Evolutionary conservation across 2,888 invertebrate genomes (phyloP).

Genomic region (Oasisia sp.): DNA sequence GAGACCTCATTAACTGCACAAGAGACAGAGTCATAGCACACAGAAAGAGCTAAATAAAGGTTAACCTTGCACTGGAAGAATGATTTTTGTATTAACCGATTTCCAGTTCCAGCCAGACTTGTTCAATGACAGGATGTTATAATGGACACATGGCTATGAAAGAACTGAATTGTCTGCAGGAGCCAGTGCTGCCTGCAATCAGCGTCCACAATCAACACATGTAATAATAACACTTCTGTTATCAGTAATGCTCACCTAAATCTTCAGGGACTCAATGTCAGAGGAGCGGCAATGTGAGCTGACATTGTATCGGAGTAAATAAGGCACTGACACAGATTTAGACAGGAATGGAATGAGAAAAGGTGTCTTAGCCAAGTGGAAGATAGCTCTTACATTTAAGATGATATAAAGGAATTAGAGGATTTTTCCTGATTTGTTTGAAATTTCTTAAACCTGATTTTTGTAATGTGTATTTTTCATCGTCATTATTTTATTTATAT

Average conservation of each 20-base stretch:
- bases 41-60: not conserved
- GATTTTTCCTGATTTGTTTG: too few relatives aligned
- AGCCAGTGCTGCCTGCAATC: not conserved
- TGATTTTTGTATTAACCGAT: not conserved
- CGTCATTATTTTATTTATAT: too few relatives aligned
- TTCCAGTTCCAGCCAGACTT: not conserved
- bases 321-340: too few relatives aligned
- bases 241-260: not conserved
- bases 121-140: not conserved
- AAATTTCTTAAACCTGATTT: too few relatives aligned
- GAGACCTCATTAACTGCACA: not conserved
- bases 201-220: not conserved
- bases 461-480: too few relatives aligned
- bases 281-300: too few relatives aligned
- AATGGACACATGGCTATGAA: not conserved
- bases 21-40: not conserved
- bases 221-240: not conserved
- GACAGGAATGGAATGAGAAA: too few relatives aligned
- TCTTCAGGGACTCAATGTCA: not conserved
- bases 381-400: too few relatives aligned
- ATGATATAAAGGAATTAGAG: too few relatives aligned
- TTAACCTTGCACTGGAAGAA: not conserved
- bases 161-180: not conserved
- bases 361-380: too few relatives aligned
- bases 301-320: too few relatives aligned